Base-by-base conservation (phyloP, 2,113 vertebrate species). In the Cryptotis parvus region DNA sequence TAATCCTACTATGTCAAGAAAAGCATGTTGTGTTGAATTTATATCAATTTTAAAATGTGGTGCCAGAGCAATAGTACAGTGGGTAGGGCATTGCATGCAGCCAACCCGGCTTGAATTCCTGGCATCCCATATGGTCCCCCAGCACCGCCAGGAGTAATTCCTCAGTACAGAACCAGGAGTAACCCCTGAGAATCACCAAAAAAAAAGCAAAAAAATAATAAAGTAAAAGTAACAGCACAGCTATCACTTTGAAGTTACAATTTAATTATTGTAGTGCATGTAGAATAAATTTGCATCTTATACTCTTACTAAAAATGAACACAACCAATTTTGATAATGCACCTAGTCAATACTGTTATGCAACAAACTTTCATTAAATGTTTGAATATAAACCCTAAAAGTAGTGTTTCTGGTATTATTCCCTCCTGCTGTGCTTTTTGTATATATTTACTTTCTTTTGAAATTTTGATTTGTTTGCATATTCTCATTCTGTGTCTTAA, bases 11-110 rank as follows among this genome's bases (percentile, higher is more conserved):
- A 81, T 52, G 1, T 87, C 88, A 63, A 45, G 43, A 73, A 94
- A 93, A 87, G 73, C 39, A 66, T 76, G 89, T 45, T 82, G 12
- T 77, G 90, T 94, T 88, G 65, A 83, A 77, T 66, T 90, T 69
- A 84, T 9, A 63, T 58, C 45, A 76, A 43, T 89, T 82, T 45
- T 63, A 55, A 55, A 81, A 43, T 61, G 22, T n/a, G n/a, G n/a
- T n/a, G n/a, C n/a, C n/a, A n/a, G n/a, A n/a, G n/a, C n/a, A n/a
- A n/a, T n/a, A n/a, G n/a, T n/a, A n/a, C n/a, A n/a, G n/a, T n/a
- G n/a, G n/a, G n/a, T n/a, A n/a, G n/a, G n/a, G n/a, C n/a, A n/a
- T n/a, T n/a, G n/a, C n/a, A n/a, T n/a, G n/a, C n/a, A n/a, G n/a
- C n/a, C n/a, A n/a, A n/a, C n/a, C n/a, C n/a, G n/a, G n/a, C n/a